phyloP scores from a whole-genome alignment of 2,113 vertebrate species.

The Mystacornis crossleyi region DNA sequence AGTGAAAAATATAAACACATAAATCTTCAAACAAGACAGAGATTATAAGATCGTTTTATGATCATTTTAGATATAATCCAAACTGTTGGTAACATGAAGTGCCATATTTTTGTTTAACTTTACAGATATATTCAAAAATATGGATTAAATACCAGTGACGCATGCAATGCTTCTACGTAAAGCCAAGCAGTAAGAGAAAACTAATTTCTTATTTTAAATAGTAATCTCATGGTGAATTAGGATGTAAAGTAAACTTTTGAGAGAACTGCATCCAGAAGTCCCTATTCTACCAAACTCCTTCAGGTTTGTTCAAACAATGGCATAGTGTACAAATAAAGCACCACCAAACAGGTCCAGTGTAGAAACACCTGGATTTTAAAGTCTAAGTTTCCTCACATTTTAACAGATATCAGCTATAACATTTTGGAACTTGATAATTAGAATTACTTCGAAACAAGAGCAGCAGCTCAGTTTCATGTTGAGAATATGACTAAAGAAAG shows the following conservation, averaged over 20 bases:
- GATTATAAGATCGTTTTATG: not conserved
- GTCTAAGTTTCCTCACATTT: not conserved
- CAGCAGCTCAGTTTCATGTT: not conserved
- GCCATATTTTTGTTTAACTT: not conserved
- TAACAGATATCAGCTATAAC: not conserved
- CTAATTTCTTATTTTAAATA: not conserved
- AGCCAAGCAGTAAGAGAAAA: not conserved
- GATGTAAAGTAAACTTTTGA: not conserved
- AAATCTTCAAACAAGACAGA: not conserved
- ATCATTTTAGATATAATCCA: not conserved
- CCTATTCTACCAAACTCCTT: not conserved
- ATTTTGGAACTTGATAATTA: not conserved
- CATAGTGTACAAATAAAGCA: not conserved
- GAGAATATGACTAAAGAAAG: not conserved
- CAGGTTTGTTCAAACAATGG: not conserved
- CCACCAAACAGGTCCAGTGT: not conserved
- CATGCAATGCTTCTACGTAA: not conserved
- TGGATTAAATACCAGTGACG: not conserved
- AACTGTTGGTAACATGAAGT: not conserved
- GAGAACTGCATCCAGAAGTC: not conserved
- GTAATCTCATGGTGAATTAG: not conserved
- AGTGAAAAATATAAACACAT: not conserved
- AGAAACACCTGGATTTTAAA: not conserved
- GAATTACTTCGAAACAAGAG: not conserved
- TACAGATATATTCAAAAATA: not conserved